Conservation (phyloP, 2,888 invertebrate species). For the Drepana falcataria region DNA sequence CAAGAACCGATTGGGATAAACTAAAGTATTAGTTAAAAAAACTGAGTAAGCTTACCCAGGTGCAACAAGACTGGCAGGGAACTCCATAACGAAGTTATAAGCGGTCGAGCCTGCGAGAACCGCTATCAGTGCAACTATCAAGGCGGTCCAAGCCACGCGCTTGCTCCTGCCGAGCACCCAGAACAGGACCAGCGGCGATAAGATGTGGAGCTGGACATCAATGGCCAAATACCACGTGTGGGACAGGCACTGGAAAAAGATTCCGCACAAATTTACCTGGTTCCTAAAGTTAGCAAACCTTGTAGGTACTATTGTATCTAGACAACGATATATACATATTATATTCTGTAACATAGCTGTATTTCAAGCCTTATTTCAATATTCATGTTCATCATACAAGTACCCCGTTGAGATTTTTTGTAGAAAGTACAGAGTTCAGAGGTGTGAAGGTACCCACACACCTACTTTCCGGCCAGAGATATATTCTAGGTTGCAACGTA, state of each 20-base stretch:
- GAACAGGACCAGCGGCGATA: constrained; percentile 32
- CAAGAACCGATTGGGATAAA: too few species aligned
- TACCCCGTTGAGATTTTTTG: too few species aligned
- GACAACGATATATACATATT: too few species aligned
- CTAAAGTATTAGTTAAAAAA: too few species aligned
- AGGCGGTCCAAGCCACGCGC: constrained; percentile 24
- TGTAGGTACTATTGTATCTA: too few species aligned
- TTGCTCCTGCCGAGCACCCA: constrained; percentile 30
- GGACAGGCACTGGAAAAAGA: constrained; percentile 27
- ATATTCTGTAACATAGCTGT: too few species aligned
- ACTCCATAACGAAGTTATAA: constrained; percentile 50
- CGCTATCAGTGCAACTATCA: constrained; percentile 17
- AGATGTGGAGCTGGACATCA: constrained; percentile 34
- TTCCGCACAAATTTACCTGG: background rate
- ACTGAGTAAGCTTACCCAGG: constrained; percentile 44
- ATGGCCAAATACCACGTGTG: constrained; percentile 42
- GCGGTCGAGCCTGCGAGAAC: constrained; percentile 30
- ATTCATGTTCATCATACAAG: too few species aligned
- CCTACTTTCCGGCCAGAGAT: too few species aligned
- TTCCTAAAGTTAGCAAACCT: background rate
- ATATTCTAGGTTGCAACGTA: too few species aligned
- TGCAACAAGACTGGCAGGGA: constrained; percentile 37
- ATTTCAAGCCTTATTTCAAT: too few species aligned
- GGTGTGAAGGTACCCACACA: too few species aligned
- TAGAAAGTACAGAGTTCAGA: too few species aligned